A percentile compares a stretch with the other conserved stretches of the same genome.
Evolutionary conservation across 1,140 invertebrate species (phyloP).

Genomic region (Apis florea): DNA sequence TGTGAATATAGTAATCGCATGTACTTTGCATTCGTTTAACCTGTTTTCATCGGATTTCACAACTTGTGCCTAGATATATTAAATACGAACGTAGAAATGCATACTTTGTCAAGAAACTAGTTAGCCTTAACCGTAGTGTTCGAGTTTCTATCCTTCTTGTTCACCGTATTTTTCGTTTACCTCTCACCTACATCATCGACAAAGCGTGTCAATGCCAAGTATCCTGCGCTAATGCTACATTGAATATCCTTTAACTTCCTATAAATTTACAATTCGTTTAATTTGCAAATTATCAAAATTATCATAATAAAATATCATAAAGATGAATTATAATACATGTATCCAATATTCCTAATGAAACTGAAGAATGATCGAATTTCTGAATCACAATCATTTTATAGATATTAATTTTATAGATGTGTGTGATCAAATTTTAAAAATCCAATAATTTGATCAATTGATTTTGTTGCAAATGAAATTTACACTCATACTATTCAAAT

Average conservation of each 20-base stretch:
- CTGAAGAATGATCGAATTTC: neutral
- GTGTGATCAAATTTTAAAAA: neutral
- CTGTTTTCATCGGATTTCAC: slow-evolving; percentile 52
- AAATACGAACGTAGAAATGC: slow-evolving; percentile 59
- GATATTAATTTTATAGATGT: too few relatives aligned
- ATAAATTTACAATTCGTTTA: neutral
- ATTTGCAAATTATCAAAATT: neutral
- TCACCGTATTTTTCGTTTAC: slow-evolving; percentile 29
- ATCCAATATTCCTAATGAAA: neutral
- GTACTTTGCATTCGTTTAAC: slow-evolving; percentile 35
- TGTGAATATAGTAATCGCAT: slow-evolving; percentile 12
- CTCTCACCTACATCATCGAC: slow-evolving; percentile 35
- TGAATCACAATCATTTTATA: too few relatives aligned
- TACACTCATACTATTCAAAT: neutral
- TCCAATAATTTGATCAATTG: neutral
- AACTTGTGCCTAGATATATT: slow-evolving; percentile 39
- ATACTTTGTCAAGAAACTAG: slow-evolving; percentile 49
- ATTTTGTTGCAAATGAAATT: neutral
- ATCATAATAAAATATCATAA: neutral
- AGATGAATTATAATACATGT: neutral
- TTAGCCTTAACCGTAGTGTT: slow-evolving; percentile 66
- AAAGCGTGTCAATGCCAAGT: slow-evolving; percentile 65
- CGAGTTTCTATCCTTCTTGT: slow-evolving; percentile 59
- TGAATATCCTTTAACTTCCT: too few relatives aligned
- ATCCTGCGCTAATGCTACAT: slow-evolving; percentile 29